Evolutionary conservation across 2,797 vertebrate genomes (phyloP).

Genomic region (Danio aesculapii): DNA sequence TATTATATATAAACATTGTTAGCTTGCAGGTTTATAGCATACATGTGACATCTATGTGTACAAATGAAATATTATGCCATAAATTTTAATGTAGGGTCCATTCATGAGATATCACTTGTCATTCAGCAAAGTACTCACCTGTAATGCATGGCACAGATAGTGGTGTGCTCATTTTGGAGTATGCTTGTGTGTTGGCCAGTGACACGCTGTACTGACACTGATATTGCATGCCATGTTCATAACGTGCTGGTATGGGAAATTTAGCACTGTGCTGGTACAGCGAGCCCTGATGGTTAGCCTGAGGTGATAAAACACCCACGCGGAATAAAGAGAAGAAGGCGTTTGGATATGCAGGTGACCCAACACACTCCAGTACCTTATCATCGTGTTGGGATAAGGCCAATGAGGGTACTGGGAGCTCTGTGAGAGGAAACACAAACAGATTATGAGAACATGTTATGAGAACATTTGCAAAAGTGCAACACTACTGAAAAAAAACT

Average conservation of each 20-base stretch:
- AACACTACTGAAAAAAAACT: too few relatives aligned
- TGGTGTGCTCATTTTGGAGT: slow-evolving; percentile 68
- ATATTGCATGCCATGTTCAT: slow-evolving; percentile 61
- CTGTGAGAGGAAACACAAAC: slow-evolving; percentile 29
- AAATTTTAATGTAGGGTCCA: not conserved
- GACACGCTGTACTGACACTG: slow-evolving; percentile 74
- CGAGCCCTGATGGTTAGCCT: slow-evolving; percentile 36
- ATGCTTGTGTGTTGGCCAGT: slow-evolving; percentile 61
- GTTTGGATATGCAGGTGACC: slow-evolving; percentile 74
- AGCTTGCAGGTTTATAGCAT: too few relatives aligned
- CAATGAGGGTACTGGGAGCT: slow-evolving; percentile 33
- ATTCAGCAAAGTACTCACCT: slow-evolving; percentile 26
- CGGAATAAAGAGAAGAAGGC: slow-evolving; percentile 73
- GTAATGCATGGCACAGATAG: slow-evolving; percentile 65
- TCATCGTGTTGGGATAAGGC: slow-evolving; percentile 58
- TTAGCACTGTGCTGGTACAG: slow-evolving; percentile 56
- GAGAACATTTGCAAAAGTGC: not conserved
- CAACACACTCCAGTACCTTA: slow-evolving; percentile 71
- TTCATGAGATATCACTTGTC: not conserved
- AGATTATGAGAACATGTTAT: not conserved
- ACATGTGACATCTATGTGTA: too few relatives aligned
- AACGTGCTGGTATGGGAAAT: slow-evolving; percentile 70
- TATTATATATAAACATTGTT: too few relatives aligned
- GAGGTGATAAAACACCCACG: slow-evolving; percentile 50
- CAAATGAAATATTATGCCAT: slow-evolving; percentile 54